Conservation (phyloP, 2,888 invertebrate species). For the Hyppa rectilinea region DNA sequence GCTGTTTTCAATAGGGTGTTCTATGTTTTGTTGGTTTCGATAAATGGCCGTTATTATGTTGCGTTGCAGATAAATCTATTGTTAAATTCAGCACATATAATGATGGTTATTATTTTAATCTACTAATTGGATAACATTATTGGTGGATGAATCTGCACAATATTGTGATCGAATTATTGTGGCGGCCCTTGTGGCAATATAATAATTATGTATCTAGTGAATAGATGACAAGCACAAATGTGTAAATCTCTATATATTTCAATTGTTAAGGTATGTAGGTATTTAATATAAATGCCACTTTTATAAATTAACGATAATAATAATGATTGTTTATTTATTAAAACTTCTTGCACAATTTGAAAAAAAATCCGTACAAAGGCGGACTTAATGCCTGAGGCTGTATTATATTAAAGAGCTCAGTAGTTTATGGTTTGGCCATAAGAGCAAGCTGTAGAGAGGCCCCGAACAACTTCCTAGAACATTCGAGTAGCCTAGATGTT, state of each 20-base stretch:
- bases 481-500: neutral
- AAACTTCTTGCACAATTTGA: no score
- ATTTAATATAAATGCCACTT: neutral
- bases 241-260: neutral
- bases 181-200: neutral
- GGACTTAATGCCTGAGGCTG: no score
- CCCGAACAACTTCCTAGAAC: neutral
- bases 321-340: no score
- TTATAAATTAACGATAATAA: neutral
- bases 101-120: conserved; percentile 32
- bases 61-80: conserved; percentile 18
- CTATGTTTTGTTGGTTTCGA: conserved; percentile 23
- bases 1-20: conserved; percentile 20
- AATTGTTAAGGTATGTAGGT: neutral
- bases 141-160: conserved; percentile 20
- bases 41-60: conserved; percentile 1
- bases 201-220: conserved; percentile 3
- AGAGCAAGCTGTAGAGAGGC: neutral
- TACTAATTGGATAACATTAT: conserved; percentile 23
- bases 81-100: conserved; percentile 19
- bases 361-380: no score
- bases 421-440: neutral
- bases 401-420: neutral
- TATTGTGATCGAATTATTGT: conserved; percentile 15
- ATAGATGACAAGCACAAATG: neutral